Percentiles rank a stretch among this genome's conserved stretches.
Conservation (phyloP, 2,888 invertebrate species). For the Mylabris sibirica region DNA sequence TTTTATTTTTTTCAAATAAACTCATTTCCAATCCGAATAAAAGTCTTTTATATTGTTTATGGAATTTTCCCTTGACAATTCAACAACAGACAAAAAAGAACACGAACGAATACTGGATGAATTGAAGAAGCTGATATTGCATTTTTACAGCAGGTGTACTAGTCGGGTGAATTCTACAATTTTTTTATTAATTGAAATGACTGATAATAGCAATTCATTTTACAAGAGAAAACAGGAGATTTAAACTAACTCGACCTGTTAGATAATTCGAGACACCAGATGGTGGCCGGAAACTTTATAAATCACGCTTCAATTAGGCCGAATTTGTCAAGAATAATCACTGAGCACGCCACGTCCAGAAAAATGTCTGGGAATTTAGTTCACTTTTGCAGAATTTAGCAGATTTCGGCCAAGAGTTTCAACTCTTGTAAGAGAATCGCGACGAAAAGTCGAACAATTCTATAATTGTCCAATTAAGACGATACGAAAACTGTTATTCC, state of each 20-base stretch:
- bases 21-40: background rate
- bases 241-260: background rate
- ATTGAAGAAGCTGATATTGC: too few relatives aligned
- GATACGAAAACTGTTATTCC: background rate
- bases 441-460: too few relatives aligned
- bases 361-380: too few relatives aligned
- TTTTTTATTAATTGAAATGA: background rate
- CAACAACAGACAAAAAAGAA: too few relatives aligned
- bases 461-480: background rate
- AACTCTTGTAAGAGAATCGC: too few relatives aligned
- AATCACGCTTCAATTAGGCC: background rate
- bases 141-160: too few relatives aligned
- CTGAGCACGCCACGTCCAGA: too few relatives aligned
- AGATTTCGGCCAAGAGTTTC: too few relatives aligned
- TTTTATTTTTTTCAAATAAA: slow-evolving; percentile 13
- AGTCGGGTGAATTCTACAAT: too few relatives aligned
- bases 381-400: too few relatives aligned
- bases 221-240: background rate
- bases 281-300: slow-evolving; percentile 16
- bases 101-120: too few relatives aligned
- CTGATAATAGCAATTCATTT: background rate
- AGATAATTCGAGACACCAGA: background rate
- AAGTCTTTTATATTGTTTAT: background rate
- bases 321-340: background rate
- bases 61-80: background rate